A percentile compares a stretch with the other conserved stretches of the same genome.
Conservation (phyloP, 2,113 vertebrate species). For the Dunckerocampus dactyliophorus region DNA sequence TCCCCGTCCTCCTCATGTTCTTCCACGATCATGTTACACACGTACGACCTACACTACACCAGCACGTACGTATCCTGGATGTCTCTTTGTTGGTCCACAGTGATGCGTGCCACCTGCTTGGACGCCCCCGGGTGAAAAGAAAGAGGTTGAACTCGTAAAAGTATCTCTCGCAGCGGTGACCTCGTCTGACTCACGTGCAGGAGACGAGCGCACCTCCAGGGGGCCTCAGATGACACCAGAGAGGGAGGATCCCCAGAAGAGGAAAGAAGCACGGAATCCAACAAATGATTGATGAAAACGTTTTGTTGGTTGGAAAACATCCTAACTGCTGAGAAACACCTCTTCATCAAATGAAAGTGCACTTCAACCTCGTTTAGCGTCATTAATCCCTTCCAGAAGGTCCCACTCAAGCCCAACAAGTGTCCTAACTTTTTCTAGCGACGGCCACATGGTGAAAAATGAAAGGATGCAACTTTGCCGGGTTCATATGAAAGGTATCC, state of each 20-base stretch:
- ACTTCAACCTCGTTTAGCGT: too few relatives aligned
- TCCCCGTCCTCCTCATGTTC: constrained; percentile 37
- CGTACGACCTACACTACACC: too few relatives aligned
- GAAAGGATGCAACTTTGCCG: too few relatives aligned
- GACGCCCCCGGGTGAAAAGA: constrained; percentile 16
- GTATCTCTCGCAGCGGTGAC: constrained; percentile 8
- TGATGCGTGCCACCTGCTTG: constrained; percentile 26
- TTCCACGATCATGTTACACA: constrained; percentile 33
- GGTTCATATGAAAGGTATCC: too few relatives aligned
- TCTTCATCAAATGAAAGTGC: too few relatives aligned
- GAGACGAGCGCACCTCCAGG: constrained; percentile 6
- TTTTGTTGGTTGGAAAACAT: too few relatives aligned
- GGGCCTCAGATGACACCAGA: constrained; percentile 5
- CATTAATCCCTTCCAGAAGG: too few relatives aligned
- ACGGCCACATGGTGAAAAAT: too few relatives aligned
- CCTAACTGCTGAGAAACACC: too few relatives aligned
- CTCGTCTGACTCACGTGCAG: constrained; percentile 30
- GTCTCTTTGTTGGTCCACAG: constrained; percentile 15
- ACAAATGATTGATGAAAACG: too few relatives aligned
- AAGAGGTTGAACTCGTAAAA: constrained; percentile 26
- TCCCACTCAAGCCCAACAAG: too few relatives aligned
- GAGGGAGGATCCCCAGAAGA: not conserved
- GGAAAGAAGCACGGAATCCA: not conserved
- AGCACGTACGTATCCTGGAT: not conserved
- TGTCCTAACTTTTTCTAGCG: too few relatives aligned